phyloP scores from a whole-genome alignment of 2,113 vertebrate genomes.

The Ancistrus triradiatus region DNA sequence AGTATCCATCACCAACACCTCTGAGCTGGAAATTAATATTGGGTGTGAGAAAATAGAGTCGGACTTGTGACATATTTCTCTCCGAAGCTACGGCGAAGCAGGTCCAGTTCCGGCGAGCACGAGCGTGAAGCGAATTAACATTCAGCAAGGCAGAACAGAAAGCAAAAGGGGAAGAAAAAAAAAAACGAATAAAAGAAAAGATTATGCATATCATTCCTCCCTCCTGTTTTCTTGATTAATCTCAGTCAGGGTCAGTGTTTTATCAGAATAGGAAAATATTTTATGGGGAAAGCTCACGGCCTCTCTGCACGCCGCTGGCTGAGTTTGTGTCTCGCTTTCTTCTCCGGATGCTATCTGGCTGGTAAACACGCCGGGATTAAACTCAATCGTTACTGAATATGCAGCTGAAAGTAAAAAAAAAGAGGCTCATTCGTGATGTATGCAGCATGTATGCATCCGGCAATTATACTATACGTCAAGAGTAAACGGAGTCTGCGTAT shows the following conservation, averaged over 20 bases:
- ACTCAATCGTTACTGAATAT: background rate
- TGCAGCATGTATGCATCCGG: constrained; percentile 13
- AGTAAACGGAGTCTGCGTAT: constrained; percentile 21
- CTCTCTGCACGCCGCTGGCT: constrained; percentile 5
- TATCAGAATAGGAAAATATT: constrained; percentile 60
- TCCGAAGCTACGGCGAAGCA: too few relatives aligned
- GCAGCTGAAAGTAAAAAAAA: background rate
- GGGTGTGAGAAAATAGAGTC: constrained; percentile 68
- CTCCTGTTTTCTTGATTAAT: constrained; percentile 60
- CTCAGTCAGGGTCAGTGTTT: constrained; percentile 63
- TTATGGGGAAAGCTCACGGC: too few relatives aligned
- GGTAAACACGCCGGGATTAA: constrained; percentile 20
- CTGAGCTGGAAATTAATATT: constrained; percentile 91
- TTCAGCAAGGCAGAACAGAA: constrained; percentile 51
- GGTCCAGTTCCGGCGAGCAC: constrained; percentile 56
- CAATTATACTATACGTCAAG: constrained; percentile 32
- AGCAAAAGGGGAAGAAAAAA: constrained; percentile 53
- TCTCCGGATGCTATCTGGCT: constrained; percentile 21
- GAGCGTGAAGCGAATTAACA: constrained; percentile 59
- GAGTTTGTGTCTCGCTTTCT: constrained; percentile 7
- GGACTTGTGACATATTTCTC: too few relatives aligned
- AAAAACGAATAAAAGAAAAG: constrained; percentile 38
- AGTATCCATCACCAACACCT: constrained; percentile 81
- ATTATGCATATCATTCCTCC: constrained; percentile 58
- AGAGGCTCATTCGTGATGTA: background rate